These are phyloP conservation scores for Artibeus jamaicensis DNA, from an alignment of 2,797 vertebrate genomes.

Conservation along the genomic window DNA sequence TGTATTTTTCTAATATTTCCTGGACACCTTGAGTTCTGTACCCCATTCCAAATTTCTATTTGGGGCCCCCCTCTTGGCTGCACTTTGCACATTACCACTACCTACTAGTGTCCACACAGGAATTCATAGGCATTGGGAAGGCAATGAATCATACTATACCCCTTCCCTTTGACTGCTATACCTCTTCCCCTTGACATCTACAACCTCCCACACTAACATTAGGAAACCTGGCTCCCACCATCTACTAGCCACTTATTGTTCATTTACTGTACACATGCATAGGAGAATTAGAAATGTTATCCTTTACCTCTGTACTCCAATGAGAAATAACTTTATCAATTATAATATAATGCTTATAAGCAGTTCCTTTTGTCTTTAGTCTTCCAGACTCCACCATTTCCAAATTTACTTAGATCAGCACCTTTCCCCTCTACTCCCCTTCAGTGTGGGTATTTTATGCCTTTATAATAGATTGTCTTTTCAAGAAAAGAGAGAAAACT, in stretches of 20 bases:
- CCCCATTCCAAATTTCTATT: no score
- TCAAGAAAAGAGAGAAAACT: neutral
- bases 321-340: neutral
- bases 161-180: neutral
- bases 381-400: neutral
- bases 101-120: neutral
- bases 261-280: neutral
- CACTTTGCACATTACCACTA: neutral
- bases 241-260: neutral
- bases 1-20: no score
- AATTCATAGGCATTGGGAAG: neutral
- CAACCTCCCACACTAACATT: neutral
- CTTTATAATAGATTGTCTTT: neutral
- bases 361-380: neutral
- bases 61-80: no score
- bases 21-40: no score
- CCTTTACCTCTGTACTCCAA: neutral
- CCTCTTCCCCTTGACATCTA: neutral
- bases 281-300: neutral
- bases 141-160: neutral
- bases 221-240: neutral
- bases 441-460: neutral
- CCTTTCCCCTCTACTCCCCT: neutral
- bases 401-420: neutral
- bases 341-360: neutral